Evolutionary conservation across 2,888 invertebrate species (phyloP), one percentile per base, ranked within the genome.

Genomic region (Acholoe squamosa): DNA sequence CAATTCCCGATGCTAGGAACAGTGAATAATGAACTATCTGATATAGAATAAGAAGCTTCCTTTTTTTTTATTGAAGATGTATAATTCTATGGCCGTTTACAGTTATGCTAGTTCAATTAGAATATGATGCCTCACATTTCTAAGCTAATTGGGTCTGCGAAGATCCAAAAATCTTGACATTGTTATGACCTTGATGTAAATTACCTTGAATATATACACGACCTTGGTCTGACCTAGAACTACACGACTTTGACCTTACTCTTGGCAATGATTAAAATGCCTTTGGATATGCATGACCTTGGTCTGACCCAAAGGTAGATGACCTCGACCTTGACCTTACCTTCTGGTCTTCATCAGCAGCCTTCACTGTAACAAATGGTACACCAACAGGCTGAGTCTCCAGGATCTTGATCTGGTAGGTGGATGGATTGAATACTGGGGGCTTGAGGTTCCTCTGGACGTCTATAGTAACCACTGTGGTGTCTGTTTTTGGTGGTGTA

Each of bases 371-470:
- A 0, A 91, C 56, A 77, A 92, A 92, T 0, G 91, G 90, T n/a
- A 93, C 92, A 14, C 94, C 94, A 10, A 94, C 94, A 0, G 91
- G 86, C 28, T 92, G 92, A 0, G 93, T 94, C 91, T 95, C 95
- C 7, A 92, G 91, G 28, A 95, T 93, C 0, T 92, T 92, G 10
- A 90, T 90, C 14, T 77, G 33, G 84, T 93, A 94, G 10, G 91
- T 51, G 31, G 54, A 31, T 33, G 90, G 91, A 52, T 25, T 71
- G 89, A 92, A 91, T n/a, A 28, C 34, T 0, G 93, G 93, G 33
- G 89, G 77, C 71, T 91, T 67, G 86, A 94, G 93, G 43, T 67
- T 92, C 7, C 95, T 91, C n/a, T 90, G 92, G 0, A 95, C 95
- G 43, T 92, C 91, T 0, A 92, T 92, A 7, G 92, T 92, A 7